Evolutionary conservation across 1,140 invertebrate species (phyloP), one percentile per base, ranked within the genome.

Genomic region (Halesus radiatus): DNA sequence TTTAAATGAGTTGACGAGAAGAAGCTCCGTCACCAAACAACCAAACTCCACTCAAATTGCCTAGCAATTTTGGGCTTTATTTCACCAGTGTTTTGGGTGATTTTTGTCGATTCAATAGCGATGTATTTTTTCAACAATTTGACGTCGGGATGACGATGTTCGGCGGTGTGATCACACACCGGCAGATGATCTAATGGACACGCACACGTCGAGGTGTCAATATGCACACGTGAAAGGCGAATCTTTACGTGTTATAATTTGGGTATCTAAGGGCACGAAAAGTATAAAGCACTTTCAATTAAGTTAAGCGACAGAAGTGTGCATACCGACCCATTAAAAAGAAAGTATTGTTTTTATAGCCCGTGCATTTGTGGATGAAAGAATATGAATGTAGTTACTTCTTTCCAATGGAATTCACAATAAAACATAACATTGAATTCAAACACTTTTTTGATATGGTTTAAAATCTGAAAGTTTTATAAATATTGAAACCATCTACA

Each of bases 141-240:
- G 62, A 26, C 62, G 62, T 18, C 26, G 16, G n/a, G 62, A 66
- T 15, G 62, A 66, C 62, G 62, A 66, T 32, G 62, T 23, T 64
- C 23, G 4, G 7, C 32, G 32, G 7, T 64, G 16, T 18, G 62
- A 66, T 66, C 62, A 23, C 62, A 66, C 26, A 66, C 62, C 62
- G n/a, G 62, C 62, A 66, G 62, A 66, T 66, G 62, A 66, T 3
- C 62, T 66, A 66, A 66, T 66, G 62, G 8, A 37, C 66, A 50
- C 66, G 66, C 62, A 70, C 66, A 70, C 66, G 32, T 7, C 66
- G 66, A 70, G 66, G 66, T 70, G 66, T 70, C 50, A 70, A 70
- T 70, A 50, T 70, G 37, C 15, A 45, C 66, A 37, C 32, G 66
- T 45, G 37, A 70, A 45, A 32, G 16, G 22, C 18, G 66, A 70